Evolutionary conservation across 2,888 invertebrate species (phyloP), one percentile per base, ranked within the genome.

Genomic region (Orchestes rusci): DNA sequence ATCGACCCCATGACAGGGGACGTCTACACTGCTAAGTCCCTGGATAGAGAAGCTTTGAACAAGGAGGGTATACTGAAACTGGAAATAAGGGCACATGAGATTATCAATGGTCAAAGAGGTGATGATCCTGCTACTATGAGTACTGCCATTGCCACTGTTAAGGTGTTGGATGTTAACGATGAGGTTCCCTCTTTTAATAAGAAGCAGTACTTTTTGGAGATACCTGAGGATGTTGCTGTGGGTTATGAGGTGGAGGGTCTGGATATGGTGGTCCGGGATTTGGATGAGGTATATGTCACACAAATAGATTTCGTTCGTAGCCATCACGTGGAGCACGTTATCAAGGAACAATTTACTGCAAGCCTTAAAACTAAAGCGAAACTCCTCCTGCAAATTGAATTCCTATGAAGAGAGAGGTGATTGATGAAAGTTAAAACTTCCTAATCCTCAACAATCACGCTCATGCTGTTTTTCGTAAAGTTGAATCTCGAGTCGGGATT

Each of bases 111-210:
- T 0, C 68, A 73, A 0, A 81, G 82, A 1, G 71, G 81, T 3
- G 75, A 79, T 54, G 82, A 85, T 51, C 70, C 79, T 2, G 65
- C 80, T 39, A 83, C 87, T 0, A 77, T 79, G 2, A 76, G 85
- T 1, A 73, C 75, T 1, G 80, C 86, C 1, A 81, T 82, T 42
- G 82, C 85, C 7, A 85, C 85, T 1, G 78, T 93, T 38, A 89
- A 86, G 29, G 85, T 92, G 55, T 80, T 82, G 56, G 92, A 92
- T 64, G 87, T 91, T 1, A 92, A 92, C 65, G 92, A 92, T 62
- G 89, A 89, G 54, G 84, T 89, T 0, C 92, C 92, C 0, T 73
- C 75, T 32, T 92, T 92, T 68, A 88, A 88, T 69, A 75, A 77
- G 32, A 75, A 83, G 33, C 90, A 91, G 64, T 91, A 89, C 68